Percentiles rank a stretch among this genome's conserved stretches.
phyloP scores from a whole-genome alignment of 1,140 invertebrate genomes.

The Heliconius nattereri region DNA sequence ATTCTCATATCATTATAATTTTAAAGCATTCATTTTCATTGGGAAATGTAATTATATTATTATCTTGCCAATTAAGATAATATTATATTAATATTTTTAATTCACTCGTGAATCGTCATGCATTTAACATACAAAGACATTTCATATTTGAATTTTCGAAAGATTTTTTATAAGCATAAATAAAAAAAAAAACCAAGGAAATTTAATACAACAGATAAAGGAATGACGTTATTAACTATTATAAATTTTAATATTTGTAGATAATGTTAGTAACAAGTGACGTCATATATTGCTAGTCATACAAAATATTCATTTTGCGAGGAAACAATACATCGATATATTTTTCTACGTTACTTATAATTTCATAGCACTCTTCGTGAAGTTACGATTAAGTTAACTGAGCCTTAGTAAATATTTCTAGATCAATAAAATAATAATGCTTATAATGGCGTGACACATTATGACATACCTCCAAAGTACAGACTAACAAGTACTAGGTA shows the following conservation, averaged over 20 bases:
- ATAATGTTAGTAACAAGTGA: background rate
- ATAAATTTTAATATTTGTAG: background rate
- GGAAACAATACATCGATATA: too few species aligned
- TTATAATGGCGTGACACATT: too few species aligned
- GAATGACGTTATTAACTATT: too few species aligned
- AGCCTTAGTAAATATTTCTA: too few species aligned
- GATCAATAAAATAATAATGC: too few species aligned
- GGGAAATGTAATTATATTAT: background rate
- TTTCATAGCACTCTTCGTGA: too few species aligned
- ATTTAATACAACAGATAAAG: background rate
- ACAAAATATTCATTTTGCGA: background rate
- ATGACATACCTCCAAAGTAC: too few species aligned
- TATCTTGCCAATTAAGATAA: background rate
- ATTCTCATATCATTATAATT: slow-evolving; percentile 6
- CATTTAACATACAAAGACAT: background rate
- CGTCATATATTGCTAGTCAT: background rate
- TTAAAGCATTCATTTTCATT: background rate
- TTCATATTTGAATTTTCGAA: background rate
- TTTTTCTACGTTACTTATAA: too few species aligned
- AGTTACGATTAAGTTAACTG: too few species aligned
- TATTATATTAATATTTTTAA: background rate
- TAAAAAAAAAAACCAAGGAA: background rate
- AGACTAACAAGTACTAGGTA: too few species aligned
- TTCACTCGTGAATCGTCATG: background rate
- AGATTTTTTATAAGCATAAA: background rate